These are phyloP conservation scores for Oryzias curvinotus DNA, from an alignment of 2,113 vertebrate genomes.

Conservation along the genomic window DNA sequence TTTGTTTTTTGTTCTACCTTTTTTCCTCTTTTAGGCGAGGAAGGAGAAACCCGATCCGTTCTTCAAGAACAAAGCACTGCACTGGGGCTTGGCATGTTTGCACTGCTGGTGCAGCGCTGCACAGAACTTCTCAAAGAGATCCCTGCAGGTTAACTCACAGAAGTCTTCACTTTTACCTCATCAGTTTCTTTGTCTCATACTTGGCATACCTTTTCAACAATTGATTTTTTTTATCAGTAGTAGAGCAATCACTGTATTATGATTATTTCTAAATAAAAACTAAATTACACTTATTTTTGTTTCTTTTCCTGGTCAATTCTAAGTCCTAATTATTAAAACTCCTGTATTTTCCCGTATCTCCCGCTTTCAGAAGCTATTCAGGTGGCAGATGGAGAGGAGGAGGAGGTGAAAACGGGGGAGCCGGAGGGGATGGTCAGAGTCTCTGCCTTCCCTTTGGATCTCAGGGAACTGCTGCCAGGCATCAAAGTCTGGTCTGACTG, in stretches of 20 bases:
- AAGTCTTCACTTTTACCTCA: background rate
- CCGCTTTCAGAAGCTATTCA: conserved; percentile 74
- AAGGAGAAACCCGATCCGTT: conserved; percentile 83
- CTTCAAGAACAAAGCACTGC: conserved; percentile 91
- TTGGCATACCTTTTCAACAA: background rate
- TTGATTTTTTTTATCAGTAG: no score
- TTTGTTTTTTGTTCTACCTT: conserved; percentile 6
- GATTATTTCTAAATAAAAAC: no score
- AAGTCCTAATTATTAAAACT: background rate
- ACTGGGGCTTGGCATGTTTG: conserved; percentile 93
- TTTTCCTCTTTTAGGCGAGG: conserved; percentile 55
- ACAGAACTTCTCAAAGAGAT: conserved; percentile 82
- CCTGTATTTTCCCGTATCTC: background rate
- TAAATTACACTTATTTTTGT: background rate
- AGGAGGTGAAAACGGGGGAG: conserved; percentile 71
- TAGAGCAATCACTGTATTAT: no score
- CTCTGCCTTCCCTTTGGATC: conserved; percentile 85
- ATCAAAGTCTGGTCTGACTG: conserved; percentile 99
- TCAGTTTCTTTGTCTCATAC: background rate
- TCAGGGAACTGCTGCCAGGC: conserved; percentile 92
- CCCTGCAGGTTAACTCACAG: conserved; percentile 76
- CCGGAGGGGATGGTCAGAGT: conserved; percentile 86
- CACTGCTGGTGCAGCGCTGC: conserved; percentile 89
- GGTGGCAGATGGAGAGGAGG: conserved; percentile 58
- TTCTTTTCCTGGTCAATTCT: background rate